Conservation (phyloP, 2,113 vertebrate genomes). For the Siniperca chuatsi region DNA sequence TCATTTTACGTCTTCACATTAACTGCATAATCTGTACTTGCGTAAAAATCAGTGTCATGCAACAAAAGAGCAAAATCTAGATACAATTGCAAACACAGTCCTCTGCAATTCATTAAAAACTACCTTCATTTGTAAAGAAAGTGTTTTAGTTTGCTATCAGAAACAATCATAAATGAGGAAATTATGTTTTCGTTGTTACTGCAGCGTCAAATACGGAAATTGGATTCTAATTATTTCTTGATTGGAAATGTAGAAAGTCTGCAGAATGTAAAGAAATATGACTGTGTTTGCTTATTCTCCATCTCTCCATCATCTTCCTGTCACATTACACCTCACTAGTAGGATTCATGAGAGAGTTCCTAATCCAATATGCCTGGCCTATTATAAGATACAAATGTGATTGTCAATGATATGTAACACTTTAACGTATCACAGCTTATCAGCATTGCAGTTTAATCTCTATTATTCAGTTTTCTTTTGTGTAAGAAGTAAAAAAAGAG, state of each 20-base stretch:
- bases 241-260: conserved; percentile 1
- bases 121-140: conserved; percentile 6
- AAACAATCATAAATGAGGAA: conserved; percentile 1
- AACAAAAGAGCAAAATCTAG: neutral
- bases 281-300: neutral
- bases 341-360: conserved; percentile 4
- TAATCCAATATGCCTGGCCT: conserved; percentile 6
- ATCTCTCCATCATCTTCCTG: neutral
- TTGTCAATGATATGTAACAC: conserved; percentile 18
- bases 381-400: conserved; percentile 11
- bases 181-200: neutral
- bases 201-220: neutral
- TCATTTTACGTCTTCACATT: neutral
- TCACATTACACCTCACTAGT: neutral
- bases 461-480: conserved; percentile 9
- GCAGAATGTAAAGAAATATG: conserved; percentile 1
- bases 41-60: neutral
- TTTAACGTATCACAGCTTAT: conserved; percentile 22
- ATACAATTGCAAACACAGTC: neutral
- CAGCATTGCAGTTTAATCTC: conserved; percentile 9
- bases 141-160: neutral
- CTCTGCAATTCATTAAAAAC: conserved; percentile 16
- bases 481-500: neutral
- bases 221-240: conserved; percentile 44
- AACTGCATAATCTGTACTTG: neutral